These are phyloP conservation scores for Caranx ignobilis DNA, from an alignment of 2,113 vertebrate genomes.

Conservation along the genomic window DNA sequence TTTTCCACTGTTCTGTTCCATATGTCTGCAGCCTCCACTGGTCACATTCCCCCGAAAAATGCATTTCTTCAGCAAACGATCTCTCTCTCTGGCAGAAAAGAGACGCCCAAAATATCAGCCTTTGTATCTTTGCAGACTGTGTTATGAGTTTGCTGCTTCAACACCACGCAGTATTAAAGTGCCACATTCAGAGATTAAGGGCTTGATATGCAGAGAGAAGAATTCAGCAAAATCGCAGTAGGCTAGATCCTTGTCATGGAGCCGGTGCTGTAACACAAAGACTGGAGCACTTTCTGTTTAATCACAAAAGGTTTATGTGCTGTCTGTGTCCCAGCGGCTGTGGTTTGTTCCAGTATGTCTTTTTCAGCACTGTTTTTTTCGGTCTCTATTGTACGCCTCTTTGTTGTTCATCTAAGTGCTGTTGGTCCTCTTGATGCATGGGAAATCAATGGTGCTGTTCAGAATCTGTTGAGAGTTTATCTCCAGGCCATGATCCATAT, in stretches of 20 bases:
- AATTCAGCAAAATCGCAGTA: conserved; percentile 45
- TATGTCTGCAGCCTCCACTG: conserved; percentile 11
- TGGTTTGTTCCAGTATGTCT: conserved; percentile 47
- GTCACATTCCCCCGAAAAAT: conserved; percentile 17
- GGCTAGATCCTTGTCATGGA: conserved; percentile 50
- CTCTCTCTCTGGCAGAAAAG: conserved; percentile 29
- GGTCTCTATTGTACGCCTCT: conserved; percentile 28
- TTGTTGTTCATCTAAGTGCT: conserved; percentile 44
- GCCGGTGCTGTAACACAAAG: conserved; percentile 33
- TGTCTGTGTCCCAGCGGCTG: conserved; percentile 50
- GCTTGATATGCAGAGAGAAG: conserved; percentile 62
- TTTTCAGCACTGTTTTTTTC: conserved; percentile 14
- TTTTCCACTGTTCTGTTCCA: conserved; percentile 30
- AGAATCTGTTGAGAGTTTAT: conserved; percentile 69
- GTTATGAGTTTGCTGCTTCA: conserved; percentile 56
- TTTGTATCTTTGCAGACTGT: conserved; percentile 54
- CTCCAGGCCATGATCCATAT: conserved; percentile 78
- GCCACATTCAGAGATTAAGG: conserved; percentile 67
- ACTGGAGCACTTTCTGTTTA: conserved; percentile 51
- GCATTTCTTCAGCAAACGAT: conserved; percentile 50
- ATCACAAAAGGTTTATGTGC: conserved; percentile 58
- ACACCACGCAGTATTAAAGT: conserved; percentile 49
- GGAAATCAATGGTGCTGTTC: conserved; percentile 73
- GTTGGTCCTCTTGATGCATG: conserved; percentile 65
- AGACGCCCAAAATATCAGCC: conserved; percentile 55